phyloP scores from a whole-genome alignment of 2,888 invertebrate species.

The Eucera pruinosa region DNA sequence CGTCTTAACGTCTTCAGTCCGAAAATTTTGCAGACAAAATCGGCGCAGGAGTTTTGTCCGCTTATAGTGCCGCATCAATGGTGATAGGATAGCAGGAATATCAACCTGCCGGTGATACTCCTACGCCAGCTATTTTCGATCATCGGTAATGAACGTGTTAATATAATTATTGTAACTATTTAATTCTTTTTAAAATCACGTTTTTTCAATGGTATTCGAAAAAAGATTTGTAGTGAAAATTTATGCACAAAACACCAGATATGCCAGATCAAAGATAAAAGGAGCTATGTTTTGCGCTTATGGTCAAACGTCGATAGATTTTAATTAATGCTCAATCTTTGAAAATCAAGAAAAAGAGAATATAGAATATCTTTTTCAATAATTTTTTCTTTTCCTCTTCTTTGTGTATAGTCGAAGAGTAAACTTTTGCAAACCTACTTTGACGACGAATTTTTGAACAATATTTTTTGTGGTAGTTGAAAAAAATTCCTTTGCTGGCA shows the following conservation, averaged over 20 bases:
- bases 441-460: not conserved
- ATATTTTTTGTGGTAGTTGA: not conserved
- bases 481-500: constrained; percentile 58
- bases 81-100: too few relatives aligned
- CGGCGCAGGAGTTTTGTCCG: too few relatives aligned
- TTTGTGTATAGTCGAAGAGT: not conserved
- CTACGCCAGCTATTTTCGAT: constrained; percentile 14
- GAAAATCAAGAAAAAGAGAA: not conserved
- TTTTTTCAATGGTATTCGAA: not conserved
- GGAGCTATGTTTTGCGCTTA: constrained; percentile 24
- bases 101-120: too few relatives aligned
- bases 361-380: constrained; percentile 6
- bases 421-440: not conserved
- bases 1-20: too few relatives aligned
- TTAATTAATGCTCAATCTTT: constrained; percentile 39
- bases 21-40: too few relatives aligned
- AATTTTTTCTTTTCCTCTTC: constrained; percentile 1
- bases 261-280: constrained; percentile 44
- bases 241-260: constrained; percentile 39
- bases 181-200: too few relatives aligned
- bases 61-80: too few relatives aligned
- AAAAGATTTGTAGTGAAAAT: constrained; percentile 21
- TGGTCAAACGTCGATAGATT: constrained; percentile 28
- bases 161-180: not conserved
- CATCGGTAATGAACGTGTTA: not conserved